These are phyloP conservation scores for Pentamera pediparva DNA, from an alignment of 53 echinoderm and acorn worm genomes.

Conservation along the genomic window DNA sequence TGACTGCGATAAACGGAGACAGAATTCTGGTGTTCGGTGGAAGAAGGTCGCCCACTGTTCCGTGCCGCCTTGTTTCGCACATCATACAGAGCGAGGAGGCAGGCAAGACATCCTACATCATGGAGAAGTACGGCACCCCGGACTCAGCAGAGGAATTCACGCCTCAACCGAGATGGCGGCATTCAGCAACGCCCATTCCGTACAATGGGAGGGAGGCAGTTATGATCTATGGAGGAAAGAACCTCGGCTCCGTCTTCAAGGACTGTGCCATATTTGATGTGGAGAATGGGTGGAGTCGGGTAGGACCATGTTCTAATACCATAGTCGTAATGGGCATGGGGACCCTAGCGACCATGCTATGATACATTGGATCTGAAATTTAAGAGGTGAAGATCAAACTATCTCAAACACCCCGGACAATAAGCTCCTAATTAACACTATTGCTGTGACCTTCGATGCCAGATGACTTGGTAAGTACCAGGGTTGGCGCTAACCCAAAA, in stretches of 20 bases:
- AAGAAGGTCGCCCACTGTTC: conserved; percentile 70
- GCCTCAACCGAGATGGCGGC: conserved; percentile 71
- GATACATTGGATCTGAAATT: too few species aligned
- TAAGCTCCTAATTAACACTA: too few species aligned
- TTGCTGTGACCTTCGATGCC: too few species aligned
- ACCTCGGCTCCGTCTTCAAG: not conserved
- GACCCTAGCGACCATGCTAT: too few species aligned
- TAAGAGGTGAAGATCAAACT: too few species aligned
- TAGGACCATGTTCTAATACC: too few species aligned
- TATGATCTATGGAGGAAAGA: conserved; percentile 63
- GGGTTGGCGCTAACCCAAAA: too few species aligned
- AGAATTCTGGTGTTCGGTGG: conserved; percentile 73
- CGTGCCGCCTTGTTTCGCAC: conserved; percentile 32
- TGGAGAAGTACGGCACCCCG: conserved; percentile 1
- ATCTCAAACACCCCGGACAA: too few species aligned
- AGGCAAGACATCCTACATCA: not conserved
- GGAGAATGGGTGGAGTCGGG: too few species aligned
- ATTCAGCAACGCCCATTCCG: conserved; percentile 32
- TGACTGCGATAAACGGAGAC: conserved; percentile 45
- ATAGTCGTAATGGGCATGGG: too few species aligned
- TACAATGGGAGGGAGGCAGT: conserved; percentile 25
- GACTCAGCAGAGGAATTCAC: not conserved
- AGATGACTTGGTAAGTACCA: too few species aligned
- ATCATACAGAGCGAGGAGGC: conserved; percentile 17
- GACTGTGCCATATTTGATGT: too few species aligned